phyloP scores from a whole-genome alignment of 2,797 vertebrate genomes.

The Mus caroli region DNA sequence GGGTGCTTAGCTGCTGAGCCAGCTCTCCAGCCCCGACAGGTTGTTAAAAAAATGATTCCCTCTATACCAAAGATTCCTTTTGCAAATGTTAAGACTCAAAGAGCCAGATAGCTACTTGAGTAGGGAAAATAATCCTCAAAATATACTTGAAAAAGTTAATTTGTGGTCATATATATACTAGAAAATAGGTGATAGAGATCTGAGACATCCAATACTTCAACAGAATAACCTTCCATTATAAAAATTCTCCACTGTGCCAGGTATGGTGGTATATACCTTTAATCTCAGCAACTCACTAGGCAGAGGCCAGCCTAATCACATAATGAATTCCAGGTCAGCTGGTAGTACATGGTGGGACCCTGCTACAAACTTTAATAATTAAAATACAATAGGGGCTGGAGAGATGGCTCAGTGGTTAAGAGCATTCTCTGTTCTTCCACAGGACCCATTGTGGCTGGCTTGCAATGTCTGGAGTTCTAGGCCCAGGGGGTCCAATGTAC shows the following conservation, averaged over 20 bases:
- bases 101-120: background rate
- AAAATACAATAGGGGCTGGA: background rate
- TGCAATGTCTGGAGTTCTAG: background rate
- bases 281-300: background rate
- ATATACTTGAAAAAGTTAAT: conserved; percentile 11
- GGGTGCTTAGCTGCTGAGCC: background rate
- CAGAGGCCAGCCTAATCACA: background rate
- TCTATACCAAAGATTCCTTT: background rate
- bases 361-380: background rate
- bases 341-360: background rate
- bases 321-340: background rate
- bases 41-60: background rate
- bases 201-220: background rate
- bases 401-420: background rate
- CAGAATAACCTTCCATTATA: background rate
- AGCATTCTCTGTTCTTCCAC: background rate
- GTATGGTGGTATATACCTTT: background rate
- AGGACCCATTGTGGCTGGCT: background rate
- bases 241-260: background rate
- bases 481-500: background rate
- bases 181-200: background rate
- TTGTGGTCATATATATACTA: background rate
- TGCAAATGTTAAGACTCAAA: background rate
- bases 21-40: background rate
- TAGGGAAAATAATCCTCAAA: conserved; percentile 26